Evolutionary conservation across 2,113 vertebrate species (phyloP), one percentile per base, ranked within the genome.

Genomic region (Natator depressus): DNA sequence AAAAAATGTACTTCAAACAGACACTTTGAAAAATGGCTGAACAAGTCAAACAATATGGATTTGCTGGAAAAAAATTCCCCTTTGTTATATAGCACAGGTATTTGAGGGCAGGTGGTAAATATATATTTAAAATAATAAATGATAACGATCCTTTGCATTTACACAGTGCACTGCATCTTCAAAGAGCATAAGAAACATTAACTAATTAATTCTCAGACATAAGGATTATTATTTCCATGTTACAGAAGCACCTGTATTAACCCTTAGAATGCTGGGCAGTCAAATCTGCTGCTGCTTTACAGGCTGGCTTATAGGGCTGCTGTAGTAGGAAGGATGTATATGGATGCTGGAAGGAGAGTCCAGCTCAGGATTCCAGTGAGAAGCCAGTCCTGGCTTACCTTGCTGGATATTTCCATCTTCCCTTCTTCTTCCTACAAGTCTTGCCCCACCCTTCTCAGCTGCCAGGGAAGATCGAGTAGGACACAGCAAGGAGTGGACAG

Each of bases 71-170:
- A 83, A 79, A 81, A 95, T 81, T 31, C 51, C 8, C 59, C 83
- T 92, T 89, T 14, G 29, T 85, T 88, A 47, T 2, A 31, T 88
- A 92, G 86, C 1, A 1, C 29, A 82, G 55, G 83, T 82, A 93
- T 47, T 22, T 57, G 91, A 75, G 14, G 62, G 72, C 90, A 86
- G 59, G 85, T 49, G 91, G 81, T 91, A 96, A 96, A 89, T 93
- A 78, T 35, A 78, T 79, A 86, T 54, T 62, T 90, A 91, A 91
- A 91, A 88, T n/a, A 93, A 94, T 62, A 93, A 93, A 80, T 82
- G 59, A 94, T 92, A 92, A 96, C 94, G 84, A 93, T 83, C 49
- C 55, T 84, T 93, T 85, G n/a, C 80, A 16, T 49, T 80, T 81
- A 78, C 89, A 90, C 93, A 94, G 1, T 1, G 90, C 83, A 87